phyloP scores from a whole-genome alignment of 2,888 invertebrate species.

The Hetaerina titia region DNA sequence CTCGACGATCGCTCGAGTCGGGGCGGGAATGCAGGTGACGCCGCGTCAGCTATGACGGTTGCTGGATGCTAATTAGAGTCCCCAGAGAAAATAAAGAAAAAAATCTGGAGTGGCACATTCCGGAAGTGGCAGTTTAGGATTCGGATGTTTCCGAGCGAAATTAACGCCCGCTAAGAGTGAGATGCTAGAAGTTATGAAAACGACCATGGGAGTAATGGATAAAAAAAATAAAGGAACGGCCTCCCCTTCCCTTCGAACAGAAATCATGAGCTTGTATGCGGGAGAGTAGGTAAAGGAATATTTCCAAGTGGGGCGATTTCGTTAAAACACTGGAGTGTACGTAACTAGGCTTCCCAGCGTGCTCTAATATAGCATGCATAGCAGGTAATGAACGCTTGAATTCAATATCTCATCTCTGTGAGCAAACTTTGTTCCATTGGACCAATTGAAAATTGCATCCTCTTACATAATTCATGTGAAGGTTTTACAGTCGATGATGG shows the following conservation, averaged over 20 bases:
- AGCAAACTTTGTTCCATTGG: background rate
- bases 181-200: background rate
- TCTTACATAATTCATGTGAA: background rate
- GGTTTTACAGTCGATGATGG: background rate
- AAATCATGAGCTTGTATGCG: background rate
- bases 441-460: background rate
- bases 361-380: background rate
- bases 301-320: background rate
- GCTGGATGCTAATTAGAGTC: background rate
- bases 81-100: background rate
- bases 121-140: constrained; percentile 14
- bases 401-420: background rate
- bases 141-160: background rate
- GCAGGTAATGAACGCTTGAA: background rate
- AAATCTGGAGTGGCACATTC: background rate
- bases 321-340: background rate
- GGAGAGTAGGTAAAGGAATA: background rate
- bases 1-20: background rate
- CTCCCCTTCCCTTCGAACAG: background rate
- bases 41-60: background rate
- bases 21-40: background rate
- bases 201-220: background rate
- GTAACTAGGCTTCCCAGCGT: background rate
- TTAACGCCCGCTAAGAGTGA: background rate
- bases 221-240: background rate